phyloP scores from a whole-genome alignment of 1,140 invertebrate species.

The Caenorhabditis inopinata region DNA sequence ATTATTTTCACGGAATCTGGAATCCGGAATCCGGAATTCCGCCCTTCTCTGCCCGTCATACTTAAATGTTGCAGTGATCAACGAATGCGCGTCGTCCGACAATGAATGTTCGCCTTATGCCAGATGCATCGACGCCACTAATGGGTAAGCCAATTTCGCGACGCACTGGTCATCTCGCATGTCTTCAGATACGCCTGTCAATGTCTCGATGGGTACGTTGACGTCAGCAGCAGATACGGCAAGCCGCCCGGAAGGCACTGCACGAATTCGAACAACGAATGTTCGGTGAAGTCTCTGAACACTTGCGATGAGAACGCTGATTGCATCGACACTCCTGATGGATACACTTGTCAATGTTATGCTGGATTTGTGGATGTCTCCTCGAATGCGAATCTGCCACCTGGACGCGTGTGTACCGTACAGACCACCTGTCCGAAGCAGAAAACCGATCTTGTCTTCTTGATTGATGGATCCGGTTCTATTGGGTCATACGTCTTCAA shows the following conservation, averaged over 20 bases:
- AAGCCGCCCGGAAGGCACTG: conserved; percentile 62
- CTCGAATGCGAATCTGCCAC: conserved; percentile 60
- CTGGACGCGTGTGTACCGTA: conserved; percentile 64
- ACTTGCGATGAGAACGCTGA: conserved; percentile 67
- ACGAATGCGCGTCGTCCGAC: conserved; percentile 60
- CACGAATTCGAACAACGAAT: conserved; percentile 65
- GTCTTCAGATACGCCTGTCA: conserved; percentile 58
- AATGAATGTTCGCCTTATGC: conserved; percentile 66
- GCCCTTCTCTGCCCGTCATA: no score
- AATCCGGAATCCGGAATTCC: no score
- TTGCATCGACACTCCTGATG: conserved; percentile 66
- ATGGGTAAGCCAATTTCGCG: conserved; percentile 57
- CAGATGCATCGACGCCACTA: conserved; percentile 66
- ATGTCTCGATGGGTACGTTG: conserved; percentile 66
- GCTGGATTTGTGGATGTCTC: conserved; percentile 67
- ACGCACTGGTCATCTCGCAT: not conserved
- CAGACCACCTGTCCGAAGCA: conserved; percentile 55
- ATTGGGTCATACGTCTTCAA: conserved; percentile 65
- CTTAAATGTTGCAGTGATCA: conserved; percentile 64
- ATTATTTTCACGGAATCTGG: no score
- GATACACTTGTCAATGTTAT: conserved; percentile 67
- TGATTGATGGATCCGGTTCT: conserved; percentile 65
- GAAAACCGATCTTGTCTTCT: conserved; percentile 58
- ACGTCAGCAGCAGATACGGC: conserved; percentile 62
- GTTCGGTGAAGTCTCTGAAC: conserved; percentile 54